Percentiles rank a stretch among this genome's conserved stretches.
Conservation (phyloP, 2,797 vertebrate genomes). For the Sebastes itinus region DNA sequence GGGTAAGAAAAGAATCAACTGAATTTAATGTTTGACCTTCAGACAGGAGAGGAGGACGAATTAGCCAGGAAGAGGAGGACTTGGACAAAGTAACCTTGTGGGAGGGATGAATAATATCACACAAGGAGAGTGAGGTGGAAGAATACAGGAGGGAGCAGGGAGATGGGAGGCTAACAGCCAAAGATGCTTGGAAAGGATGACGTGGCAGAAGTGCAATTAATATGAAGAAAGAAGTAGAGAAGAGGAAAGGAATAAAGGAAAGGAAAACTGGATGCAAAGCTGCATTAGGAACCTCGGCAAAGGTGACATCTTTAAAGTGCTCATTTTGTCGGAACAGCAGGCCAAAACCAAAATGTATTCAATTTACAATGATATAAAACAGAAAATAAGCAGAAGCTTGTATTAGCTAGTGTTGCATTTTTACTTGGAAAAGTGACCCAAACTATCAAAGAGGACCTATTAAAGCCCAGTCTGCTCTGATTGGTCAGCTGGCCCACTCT, state of each 20-base stretch:
- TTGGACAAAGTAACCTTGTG: conserved; percentile 29
- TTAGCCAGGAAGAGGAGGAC: conserved; percentile 1
- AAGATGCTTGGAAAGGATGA: background rate
- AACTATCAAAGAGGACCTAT: no score
- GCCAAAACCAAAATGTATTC: background rate
- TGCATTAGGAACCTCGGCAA: background rate
- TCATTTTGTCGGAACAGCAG: background rate
- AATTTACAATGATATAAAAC: background rate
- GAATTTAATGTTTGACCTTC: conserved; percentile 43
- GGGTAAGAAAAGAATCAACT: conserved; percentile 10
- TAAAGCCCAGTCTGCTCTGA: no score
- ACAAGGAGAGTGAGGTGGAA: conserved; percentile 4
- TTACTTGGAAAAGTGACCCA: background rate
- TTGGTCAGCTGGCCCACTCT: no score
- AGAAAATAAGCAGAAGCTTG: background rate
- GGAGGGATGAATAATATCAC: conserved; percentile 23
- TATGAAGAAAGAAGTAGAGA: background rate
- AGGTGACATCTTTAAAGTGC: background rate
- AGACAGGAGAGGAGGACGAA: conserved; percentile 30
- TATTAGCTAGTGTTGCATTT: background rate
- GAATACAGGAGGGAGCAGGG: background rate
- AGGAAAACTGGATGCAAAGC: background rate
- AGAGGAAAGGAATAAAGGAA: background rate
- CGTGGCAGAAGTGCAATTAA: background rate
- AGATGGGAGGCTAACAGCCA: background rate